These are phyloP conservation scores for Microctonus brassicae DNA, from an alignment of 2,888 invertebrate genomes.

Conservation along the genomic window DNA sequence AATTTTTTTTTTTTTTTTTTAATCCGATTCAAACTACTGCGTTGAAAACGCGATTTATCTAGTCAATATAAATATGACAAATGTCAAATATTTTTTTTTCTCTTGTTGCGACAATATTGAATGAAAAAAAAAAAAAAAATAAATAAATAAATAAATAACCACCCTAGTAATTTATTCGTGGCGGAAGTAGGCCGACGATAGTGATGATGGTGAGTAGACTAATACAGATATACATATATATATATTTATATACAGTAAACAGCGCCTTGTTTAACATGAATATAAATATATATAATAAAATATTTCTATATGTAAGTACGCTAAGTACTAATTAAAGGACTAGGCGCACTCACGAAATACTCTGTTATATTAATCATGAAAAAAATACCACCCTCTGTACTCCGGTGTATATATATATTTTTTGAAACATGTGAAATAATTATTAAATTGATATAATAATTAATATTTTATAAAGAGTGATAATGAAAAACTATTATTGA, in stretches of 20 bases:
- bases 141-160: constrained; percentile 45
- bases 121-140: constrained; percentile 5
- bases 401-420: too few species aligned
- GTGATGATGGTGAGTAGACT: constrained; percentile 26
- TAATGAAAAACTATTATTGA: too few species aligned
- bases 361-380: constrained; percentile 21
- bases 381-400: constrained; percentile 5
- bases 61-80: neutral
- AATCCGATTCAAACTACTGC: too few species aligned
- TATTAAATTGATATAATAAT: too few species aligned
- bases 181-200: constrained; percentile 62
- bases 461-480: too few species aligned
- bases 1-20: too few species aligned
- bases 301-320: constrained; percentile 46
- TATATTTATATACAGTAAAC: constrained; percentile 41
- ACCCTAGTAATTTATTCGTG: constrained; percentile 63
- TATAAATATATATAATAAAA: constrained; percentile 29
- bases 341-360: constrained; percentile 33
- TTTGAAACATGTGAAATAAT: too few species aligned
- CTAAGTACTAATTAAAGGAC: constrained; percentile 63
- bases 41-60: too few species aligned
- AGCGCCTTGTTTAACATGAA: constrained; percentile 38
- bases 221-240: constrained; percentile 30
- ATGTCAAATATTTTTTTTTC: neutral
- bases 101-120: neutral